Conservation (phyloP, 2,888 invertebrate genomes). For the Rhodophaea formosa region DNA sequence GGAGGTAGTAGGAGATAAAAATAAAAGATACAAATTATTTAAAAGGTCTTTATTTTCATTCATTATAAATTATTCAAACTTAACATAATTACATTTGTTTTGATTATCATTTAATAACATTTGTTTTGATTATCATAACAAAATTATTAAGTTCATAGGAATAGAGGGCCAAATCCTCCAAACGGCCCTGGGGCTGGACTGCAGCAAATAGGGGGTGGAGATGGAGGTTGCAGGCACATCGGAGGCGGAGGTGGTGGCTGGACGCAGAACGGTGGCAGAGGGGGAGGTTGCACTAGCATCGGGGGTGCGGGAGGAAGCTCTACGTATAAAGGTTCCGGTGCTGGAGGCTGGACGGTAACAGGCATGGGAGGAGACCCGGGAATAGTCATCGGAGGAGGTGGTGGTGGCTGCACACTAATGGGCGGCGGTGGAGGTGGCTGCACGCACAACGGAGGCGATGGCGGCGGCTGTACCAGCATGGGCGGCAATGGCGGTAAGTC, state of each 20-base stretch:
- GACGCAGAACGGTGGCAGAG: slow-evolving; percentile 58
- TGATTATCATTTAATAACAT: slow-evolving; percentile 7
- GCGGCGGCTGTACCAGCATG: slow-evolving; percentile 65
- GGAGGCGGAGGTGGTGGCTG: slow-evolving; percentile 51
- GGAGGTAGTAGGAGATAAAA: slow-evolving; percentile 2
- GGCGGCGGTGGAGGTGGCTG: slow-evolving; percentile 64
- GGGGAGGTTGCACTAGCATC: slow-evolving; percentile 58
- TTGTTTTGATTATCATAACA: slow-evolving; percentile 11
- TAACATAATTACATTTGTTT: no score
- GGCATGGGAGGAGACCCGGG: slow-evolving; percentile 63
- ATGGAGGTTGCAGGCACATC: slow-evolving; percentile 43
- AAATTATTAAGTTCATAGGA: slow-evolving; percentile 13
- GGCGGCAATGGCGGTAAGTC: slow-evolving; percentile 63
- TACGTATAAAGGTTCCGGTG: slow-evolving; percentile 41
- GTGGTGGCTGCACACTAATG: slow-evolving; percentile 61
- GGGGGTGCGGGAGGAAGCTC: slow-evolving; percentile 36
- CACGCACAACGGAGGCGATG: slow-evolving; percentile 55
- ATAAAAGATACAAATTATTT: slow-evolving; percentile 11
- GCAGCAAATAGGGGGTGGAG: slow-evolving; percentile 38
- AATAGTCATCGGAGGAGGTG: slow-evolving; percentile 54
- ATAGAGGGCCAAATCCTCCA: not conserved
- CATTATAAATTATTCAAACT: slow-evolving; percentile 23
- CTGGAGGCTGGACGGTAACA: slow-evolving; percentile 49
- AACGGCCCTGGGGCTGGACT: slow-evolving; percentile 29
- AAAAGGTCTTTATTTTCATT: slow-evolving; percentile 5